Evolutionary conservation across 2,113 vertebrate species (phyloP).

Genomic region (Melanerpes aurifrons): DNA sequence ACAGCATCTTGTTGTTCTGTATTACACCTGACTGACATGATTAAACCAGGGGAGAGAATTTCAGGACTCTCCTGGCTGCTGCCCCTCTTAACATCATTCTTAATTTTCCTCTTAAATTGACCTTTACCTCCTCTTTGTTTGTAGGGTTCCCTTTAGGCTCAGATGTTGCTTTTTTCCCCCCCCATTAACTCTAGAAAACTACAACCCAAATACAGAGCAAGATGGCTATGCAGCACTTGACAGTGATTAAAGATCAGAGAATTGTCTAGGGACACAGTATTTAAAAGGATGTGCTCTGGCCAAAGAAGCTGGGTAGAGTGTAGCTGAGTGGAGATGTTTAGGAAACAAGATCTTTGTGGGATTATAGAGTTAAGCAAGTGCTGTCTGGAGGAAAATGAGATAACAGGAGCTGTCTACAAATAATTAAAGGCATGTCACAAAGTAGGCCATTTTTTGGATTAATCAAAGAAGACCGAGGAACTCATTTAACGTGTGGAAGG

Average conservation of each 20-base stretch:
- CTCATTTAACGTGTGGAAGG: slow-evolving; percentile 15
- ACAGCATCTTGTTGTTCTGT: neutral
- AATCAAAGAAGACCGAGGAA: slow-evolving; percentile 29
- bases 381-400: neutral
- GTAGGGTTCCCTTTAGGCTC: neutral
- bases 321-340: neutral
- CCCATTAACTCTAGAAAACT: neutral
- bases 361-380: neutral
- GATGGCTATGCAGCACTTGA: neutral
- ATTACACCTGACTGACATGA: neutral
- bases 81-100: neutral
- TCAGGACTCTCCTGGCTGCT: neutral
- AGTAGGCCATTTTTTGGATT: slow-evolving; percentile 45
- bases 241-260: slow-evolving; percentile 32
- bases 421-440: slow-evolving; percentile 58
- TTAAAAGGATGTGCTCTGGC: neutral
- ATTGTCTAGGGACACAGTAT: neutral
- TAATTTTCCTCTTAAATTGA: neutral
- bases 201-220: neutral
- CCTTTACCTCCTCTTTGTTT: neutral
- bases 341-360: neutral
- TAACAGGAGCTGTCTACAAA: slow-evolving; percentile 37
- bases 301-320: neutral
- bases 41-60: neutral
- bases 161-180: neutral